Evolutionary conservation across 2,113 vertebrate species (phyloP).

Genomic region (Guaruba guarouba): DNA sequence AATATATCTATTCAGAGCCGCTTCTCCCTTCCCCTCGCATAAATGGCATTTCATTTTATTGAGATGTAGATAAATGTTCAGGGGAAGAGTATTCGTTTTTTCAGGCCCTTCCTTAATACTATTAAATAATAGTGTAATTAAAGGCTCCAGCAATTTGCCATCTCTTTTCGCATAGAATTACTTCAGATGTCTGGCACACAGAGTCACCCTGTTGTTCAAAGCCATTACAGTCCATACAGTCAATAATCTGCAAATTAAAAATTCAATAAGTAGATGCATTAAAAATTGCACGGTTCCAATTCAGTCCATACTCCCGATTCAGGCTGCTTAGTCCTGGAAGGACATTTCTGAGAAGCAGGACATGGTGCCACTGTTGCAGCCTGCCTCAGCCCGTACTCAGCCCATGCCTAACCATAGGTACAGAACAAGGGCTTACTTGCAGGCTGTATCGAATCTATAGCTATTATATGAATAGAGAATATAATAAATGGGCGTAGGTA

Average conservation of each 20-base stretch:
- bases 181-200: constrained; percentile 55
- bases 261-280: constrained; percentile 73
- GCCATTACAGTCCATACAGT: constrained; percentile 71
- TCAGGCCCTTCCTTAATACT: not conserved
- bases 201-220: constrained; percentile 68
- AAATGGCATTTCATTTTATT: not conserved
- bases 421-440: not conserved
- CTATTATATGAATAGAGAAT: not conserved
- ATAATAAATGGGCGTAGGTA: not conserved
- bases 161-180: constrained; percentile 56
- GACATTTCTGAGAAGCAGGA: constrained; percentile 13
- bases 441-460: not conserved
- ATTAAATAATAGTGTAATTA: constrained; percentile 65
- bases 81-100: not conserved
- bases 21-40: not conserved
- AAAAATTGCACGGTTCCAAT: constrained; percentile 53
- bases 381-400: not conserved
- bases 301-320: constrained; percentile 11
- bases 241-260: constrained; percentile 80
- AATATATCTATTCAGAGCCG: not conserved
- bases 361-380: not conserved
- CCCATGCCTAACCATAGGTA: not conserved
- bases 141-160: constrained; percentile 54
- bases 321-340: constrained; percentile 2
- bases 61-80: not conserved